A percentile compares a stretch with the other conserved stretches of the same genome.
Conservation (phyloP, 1,140 invertebrate genomes). For the Agrilus planipennis region DNA sequence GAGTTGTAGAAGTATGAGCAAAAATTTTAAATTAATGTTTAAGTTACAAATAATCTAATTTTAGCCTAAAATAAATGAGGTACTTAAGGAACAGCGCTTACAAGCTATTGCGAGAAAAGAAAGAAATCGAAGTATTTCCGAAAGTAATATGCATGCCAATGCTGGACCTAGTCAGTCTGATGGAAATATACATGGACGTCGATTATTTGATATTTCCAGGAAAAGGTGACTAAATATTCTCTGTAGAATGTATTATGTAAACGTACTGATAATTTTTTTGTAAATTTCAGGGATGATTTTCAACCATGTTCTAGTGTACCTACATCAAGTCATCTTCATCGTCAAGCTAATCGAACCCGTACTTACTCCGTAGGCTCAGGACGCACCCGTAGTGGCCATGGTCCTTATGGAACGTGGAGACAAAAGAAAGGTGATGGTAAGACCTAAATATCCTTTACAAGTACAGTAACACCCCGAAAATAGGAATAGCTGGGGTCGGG, state of each 20-base stretch:
- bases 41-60: slow-evolving; percentile 6
- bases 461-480: too few species aligned
- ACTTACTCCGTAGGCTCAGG: slow-evolving; percentile 34
- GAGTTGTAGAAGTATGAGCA: slow-evolving; percentile 48
- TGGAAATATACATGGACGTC: slow-evolving; percentile 6
- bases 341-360: slow-evolving; percentile 17
- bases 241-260: slow-evolving; percentile 5
- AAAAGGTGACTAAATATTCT: slow-evolving; percentile 3
- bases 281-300: slow-evolving; percentile 16
- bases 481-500: too few species aligned
- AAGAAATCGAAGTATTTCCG: slow-evolving; percentile 48
- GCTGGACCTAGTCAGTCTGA: background rate
- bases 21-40: background rate
- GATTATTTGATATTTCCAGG: slow-evolving; percentile 1
- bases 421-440: too few species aligned
- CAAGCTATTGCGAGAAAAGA: slow-evolving; percentile 31
- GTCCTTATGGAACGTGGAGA: too few species aligned
- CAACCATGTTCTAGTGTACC: slow-evolving; percentile 31
- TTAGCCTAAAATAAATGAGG: slow-evolving; percentile 44
- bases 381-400: too few species aligned
- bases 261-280: slow-evolving; percentile 5
- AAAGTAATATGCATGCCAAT: slow-evolving; percentile 33
- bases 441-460: too few species aligned
- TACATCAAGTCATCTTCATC: slow-evolving; percentile 25
- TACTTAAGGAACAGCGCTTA: slow-evolving; percentile 36